These are phyloP conservation scores for Leptocoma aspasia DNA, from an alignment of 2,113 vertebrate genomes.

Conservation along the genomic window DNA sequence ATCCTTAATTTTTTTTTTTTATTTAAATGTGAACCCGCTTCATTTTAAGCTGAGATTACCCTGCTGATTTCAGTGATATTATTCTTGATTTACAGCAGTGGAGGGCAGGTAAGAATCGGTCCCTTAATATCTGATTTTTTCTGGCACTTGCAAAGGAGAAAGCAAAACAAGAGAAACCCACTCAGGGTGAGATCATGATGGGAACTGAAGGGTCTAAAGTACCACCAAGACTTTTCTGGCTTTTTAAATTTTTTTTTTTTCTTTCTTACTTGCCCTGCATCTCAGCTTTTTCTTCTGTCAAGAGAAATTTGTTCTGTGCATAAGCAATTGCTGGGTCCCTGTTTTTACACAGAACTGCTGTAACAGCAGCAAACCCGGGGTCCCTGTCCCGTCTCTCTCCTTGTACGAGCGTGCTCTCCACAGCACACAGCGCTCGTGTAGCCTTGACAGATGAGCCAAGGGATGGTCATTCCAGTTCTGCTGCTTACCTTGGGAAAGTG, in stretches of 20 bases:
- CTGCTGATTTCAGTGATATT: neutral
- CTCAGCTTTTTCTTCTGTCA: neutral
- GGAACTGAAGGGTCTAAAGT: neutral
- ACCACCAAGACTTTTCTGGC: neutral
- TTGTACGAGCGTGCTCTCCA: rapidly evolving
- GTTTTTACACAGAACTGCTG: neutral
- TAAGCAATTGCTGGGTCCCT: neutral
- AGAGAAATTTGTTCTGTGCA: neutral
- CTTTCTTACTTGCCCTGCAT: neutral
- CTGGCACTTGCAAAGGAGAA: neutral
- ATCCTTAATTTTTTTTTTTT: neutral
- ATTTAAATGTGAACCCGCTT: neutral
- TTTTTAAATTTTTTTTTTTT: neutral
- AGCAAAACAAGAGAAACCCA: neutral
- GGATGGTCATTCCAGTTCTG: slow-evolving; percentile 39
- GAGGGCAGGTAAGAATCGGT: neutral
- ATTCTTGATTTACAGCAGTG: neutral
- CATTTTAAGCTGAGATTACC: neutral
- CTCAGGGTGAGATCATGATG: neutral
- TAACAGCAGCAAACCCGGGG: neutral
- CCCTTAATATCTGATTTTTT: neutral
- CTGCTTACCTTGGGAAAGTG: slow-evolving; percentile 34
- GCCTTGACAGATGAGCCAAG: neutral
- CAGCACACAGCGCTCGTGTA: neutral
- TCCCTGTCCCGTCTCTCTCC: neutral